Base-by-base conservation (phyloP, 2,113 vertebrate genomes). In the Oplegnathus fasciatus region DNA sequence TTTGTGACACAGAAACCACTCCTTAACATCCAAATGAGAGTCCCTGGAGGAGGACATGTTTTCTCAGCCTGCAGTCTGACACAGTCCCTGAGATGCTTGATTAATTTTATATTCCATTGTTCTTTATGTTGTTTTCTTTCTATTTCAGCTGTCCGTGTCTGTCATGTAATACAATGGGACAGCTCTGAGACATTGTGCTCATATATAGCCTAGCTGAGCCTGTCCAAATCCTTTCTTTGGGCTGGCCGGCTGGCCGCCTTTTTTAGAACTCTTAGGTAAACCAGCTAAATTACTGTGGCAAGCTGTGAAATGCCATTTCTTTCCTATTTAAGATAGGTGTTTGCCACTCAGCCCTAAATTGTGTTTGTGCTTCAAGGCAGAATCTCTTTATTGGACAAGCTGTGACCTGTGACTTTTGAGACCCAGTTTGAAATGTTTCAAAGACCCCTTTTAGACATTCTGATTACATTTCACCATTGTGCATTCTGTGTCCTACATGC, bases 201-300 rank as follows among this genome's bases (percentile, higher is more conserved):
- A 54, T 73, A 66, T 52, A 65, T 78, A 78, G 69, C 67, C 37
- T 22, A 15, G 37, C 15, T 40, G 40, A 86, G 46, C 71, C n/a
- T 54, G 24, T 65, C 48, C 46, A 54, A 67, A 74, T 80, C 54
- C 69, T 62, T 30, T 70, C 64, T 67, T 68, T 64, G 14, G 28
- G 30, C 30, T 42, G 52, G 60, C 82, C 32, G 34, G 75, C 72
- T 58, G 40, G 24, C 61, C 72, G 79, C 60, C 76, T 78, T 42
- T 90, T 90, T 86, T 78, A 72, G 58, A 77, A 64, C 66, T 89
- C 57, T 77, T 85, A 50, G 60, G 82, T 84, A 83, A 87, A 86
- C 81, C 75, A 52, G 54, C 71, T 79, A 60, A 89, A 88, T 85
- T 22, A 82, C 84, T 37, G 60, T 86, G 72, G 37, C 84, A 66